Evolutionary conservation across 2,797 vertebrate species (phyloP).

Genomic region (Merluccius polli): DNA sequence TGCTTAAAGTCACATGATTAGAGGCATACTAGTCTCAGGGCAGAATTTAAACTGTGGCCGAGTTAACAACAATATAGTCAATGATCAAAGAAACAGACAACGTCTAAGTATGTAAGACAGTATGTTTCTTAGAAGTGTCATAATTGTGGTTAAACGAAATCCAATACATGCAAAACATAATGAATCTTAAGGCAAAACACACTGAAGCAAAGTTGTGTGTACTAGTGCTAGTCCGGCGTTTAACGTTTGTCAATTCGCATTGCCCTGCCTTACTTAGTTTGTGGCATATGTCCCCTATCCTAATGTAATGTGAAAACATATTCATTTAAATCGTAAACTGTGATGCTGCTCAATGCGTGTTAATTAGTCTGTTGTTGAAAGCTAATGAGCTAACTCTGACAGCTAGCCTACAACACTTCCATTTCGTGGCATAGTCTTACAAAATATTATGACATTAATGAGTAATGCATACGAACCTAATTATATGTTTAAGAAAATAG

Average conservation of each 20-base stretch:
- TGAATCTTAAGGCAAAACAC: slow-evolving; percentile 2
- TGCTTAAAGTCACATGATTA: slow-evolving; percentile 56
- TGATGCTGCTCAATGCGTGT: slow-evolving; percentile 12
- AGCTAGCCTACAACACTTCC: slow-evolving; percentile 57
- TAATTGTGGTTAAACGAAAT: neutral
- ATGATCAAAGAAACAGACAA: neutral
- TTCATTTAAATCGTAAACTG: too few species aligned
- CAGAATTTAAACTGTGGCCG: slow-evolving; percentile 30
- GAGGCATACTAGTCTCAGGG: slow-evolving; percentile 24
- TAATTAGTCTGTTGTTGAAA: slow-evolving; percentile 14
- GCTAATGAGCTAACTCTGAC: slow-evolving; percentile 45
- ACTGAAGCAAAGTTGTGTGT: neutral
- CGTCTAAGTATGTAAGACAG: slow-evolving; percentile 12
- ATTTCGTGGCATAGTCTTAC: slow-evolving; percentile 49
- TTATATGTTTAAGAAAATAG: neutral
- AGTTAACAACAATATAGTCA: neutral
- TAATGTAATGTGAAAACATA: neutral
- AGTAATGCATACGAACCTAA: slow-evolving; percentile 8
- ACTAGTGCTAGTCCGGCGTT: slow-evolving; percentile 1
- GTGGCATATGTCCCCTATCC: neutral
- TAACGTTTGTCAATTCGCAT: slow-evolving; percentile 5
- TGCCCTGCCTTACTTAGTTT: neutral
- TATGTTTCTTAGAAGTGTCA: slow-evolving; percentile 2
- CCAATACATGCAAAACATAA: neutral
- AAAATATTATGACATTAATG: neutral